Evolutionary conservation across 2,113 vertebrate species (phyloP).

Genomic region (Alligator mississippiensis): DNA sequence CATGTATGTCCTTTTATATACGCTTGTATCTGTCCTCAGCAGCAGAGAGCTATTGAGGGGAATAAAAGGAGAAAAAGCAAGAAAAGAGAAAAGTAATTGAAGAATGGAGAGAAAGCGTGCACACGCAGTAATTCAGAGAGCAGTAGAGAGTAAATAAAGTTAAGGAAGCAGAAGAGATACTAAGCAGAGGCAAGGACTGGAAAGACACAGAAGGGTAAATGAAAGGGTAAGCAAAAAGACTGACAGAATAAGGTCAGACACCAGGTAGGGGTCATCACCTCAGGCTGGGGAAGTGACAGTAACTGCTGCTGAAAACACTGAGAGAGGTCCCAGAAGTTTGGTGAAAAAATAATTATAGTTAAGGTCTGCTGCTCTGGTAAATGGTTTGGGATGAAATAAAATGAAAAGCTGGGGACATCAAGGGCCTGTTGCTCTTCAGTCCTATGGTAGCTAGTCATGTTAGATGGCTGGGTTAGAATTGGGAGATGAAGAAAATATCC

Average conservation of each 20-base stretch:
- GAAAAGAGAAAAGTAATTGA: background rate
- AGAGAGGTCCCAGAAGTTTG: background rate
- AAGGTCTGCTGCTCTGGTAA: background rate
- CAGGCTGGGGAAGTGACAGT: background rate
- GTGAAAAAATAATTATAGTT: background rate
- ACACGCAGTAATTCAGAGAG: background rate
- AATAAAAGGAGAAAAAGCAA: background rate
- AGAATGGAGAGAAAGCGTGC: background rate
- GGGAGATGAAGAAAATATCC: background rate
- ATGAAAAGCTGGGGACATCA: background rate
- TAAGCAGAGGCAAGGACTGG: background rate
- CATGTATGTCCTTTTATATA: background rate
- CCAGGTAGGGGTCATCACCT: background rate
- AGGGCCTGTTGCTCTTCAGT: background rate
- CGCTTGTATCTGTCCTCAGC: background rate
- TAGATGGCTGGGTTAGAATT: accelerated
- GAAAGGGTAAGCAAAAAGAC: background rate
- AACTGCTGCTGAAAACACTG: background rate
- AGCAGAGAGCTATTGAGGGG: background rate
- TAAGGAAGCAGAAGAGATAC: background rate
- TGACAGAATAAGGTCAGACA: accelerated
- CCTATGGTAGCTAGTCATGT: accelerated
- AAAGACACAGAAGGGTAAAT: background rate
- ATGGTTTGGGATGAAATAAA: background rate
- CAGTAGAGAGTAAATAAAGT: background rate